Base-by-base conservation (phyloP, 2,888 invertebrate genomes). In the Odontothrips loti region DNA sequence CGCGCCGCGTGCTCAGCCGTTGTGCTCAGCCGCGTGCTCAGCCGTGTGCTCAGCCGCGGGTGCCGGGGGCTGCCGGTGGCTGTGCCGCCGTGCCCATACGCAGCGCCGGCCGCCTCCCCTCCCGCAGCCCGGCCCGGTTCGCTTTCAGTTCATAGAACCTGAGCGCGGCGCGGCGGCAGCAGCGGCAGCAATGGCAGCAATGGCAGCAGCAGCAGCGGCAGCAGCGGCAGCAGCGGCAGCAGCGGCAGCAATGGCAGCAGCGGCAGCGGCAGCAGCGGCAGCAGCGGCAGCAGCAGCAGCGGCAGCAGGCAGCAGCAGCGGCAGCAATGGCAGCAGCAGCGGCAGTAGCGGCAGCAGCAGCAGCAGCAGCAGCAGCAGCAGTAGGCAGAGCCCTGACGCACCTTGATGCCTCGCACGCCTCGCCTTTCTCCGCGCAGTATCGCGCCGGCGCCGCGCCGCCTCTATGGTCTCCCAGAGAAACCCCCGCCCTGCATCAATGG, bases 131-230 rank as follows among this genome's bases (percentile, higher is more conserved):
- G 23, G 68, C 68, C 27, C 68, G 68, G 68, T 27, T 75, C 68
- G 68, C 68, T 75, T 75, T 75, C 68, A 75, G 68, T 75, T 75
- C 27, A 75, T 75, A 75, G 12, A 75, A 58, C 51, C 51, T 51
- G 15, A 20, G 51, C 51, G 51, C 51, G 51, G 15, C 20, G 51
- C 0, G 15, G 58, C 58, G 17, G 20, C 58, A 43, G 34, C 34
- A 6, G 34, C 34, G 34, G 34, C 34, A 43, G 34, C 34, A 43
- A 43, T n/a, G n/a, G n/a, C n/a, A n/a, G n/a, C n/a, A n/a, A n/a
- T n/a, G n/a, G 51, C 0, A 11, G 58, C 58, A 20, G 20, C 58
- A 43, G 34, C 34, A 6, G 34, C 34, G 34, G 34, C 34, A 43
- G 34, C 34, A 43, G 51, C 51, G 51, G 15, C 20, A n/a, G 51